A percentile compares a stretch with the other conserved stretches of the same genome.
These are phyloP conservation scores for Loxodonta africana DNA, from an alignment of 2,113 vertebrate species.

Conservation along the genomic window DNA sequence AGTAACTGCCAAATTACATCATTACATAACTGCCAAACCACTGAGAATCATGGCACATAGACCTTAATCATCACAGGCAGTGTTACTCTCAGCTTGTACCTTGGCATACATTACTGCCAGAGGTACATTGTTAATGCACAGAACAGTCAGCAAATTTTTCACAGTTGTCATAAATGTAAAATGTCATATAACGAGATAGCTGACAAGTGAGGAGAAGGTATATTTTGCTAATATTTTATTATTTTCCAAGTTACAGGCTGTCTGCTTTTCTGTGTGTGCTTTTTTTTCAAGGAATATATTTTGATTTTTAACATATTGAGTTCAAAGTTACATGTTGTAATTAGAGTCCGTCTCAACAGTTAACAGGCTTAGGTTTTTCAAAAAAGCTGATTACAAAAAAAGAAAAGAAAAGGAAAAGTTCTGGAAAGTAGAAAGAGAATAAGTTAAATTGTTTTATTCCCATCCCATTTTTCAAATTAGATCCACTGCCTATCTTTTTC, in stretches of 20 bases:
- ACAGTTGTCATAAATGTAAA: too few species aligned
- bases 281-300: conserved; percentile 4
- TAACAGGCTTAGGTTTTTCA: conserved; percentile 47
- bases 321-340: background rate
- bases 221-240: background rate
- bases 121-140: too few species aligned
- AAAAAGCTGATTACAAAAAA: conserved; percentile 37
- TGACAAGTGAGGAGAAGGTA: too few species aligned
- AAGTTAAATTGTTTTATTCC: conserved; percentile 47
- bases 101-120: too few species aligned
- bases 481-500: conserved; percentile 60
- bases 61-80: too few species aligned
- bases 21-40: too few species aligned
- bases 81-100: too few species aligned
- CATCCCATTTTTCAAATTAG: conserved; percentile 66
- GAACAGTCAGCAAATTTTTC: too few species aligned
- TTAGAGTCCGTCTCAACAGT: conserved; percentile 43
- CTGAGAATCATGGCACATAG: too few species aligned
- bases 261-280: background rate
- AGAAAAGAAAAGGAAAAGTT: conserved; percentile 43
- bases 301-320: background rate
- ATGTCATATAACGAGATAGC: too few species aligned
- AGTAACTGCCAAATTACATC: too few species aligned
- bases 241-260: background rate
- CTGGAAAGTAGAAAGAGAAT: conserved; percentile 15